phyloP scores from a whole-genome alignment of 2,797 vertebrate genomes.

The Setipinna tenuifilis region DNA sequence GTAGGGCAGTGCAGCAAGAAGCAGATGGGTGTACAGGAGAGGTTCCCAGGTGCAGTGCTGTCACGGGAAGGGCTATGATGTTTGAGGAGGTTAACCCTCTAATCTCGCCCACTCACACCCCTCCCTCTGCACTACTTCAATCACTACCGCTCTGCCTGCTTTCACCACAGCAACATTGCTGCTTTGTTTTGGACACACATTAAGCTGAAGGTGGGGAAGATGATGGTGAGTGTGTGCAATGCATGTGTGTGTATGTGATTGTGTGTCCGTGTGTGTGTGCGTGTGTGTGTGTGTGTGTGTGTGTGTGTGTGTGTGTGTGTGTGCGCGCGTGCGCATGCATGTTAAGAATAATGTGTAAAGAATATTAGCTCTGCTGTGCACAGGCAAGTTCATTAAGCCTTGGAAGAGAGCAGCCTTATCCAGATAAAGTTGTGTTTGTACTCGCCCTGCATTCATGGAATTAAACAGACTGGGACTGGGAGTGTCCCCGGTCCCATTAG shows the following conservation, averaged over 20 bases:
- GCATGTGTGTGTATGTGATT: background rate
- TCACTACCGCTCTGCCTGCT: background rate
- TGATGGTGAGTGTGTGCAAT: background rate
- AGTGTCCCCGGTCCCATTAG: background rate
- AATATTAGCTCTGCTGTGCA: conserved; percentile 11
- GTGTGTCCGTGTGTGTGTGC: background rate
- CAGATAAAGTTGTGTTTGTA: conserved; percentile 12
- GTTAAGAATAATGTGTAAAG: background rate
- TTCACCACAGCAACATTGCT: background rate
- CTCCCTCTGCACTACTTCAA: background rate
- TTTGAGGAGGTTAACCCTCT: conserved; percentile 25
- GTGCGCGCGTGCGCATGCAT: background rate
- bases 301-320: background rate
- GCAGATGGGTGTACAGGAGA: conserved; percentile 12
- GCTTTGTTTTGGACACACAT: conserved; percentile 15
- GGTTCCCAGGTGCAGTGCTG: background rate
- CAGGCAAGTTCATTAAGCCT: conserved; percentile 12
- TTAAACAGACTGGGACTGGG: background rate
- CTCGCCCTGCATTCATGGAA: background rate
- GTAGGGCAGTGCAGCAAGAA: background rate
- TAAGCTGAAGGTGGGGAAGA: background rate
- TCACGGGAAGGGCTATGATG: background rate
- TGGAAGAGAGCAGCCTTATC: background rate
- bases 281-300: background rate
- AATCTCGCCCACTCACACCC: conserved; percentile 14